phyloP scores from a whole-genome alignment of 2,888 invertebrate species.

The Boloria euphrosyne region DNA sequence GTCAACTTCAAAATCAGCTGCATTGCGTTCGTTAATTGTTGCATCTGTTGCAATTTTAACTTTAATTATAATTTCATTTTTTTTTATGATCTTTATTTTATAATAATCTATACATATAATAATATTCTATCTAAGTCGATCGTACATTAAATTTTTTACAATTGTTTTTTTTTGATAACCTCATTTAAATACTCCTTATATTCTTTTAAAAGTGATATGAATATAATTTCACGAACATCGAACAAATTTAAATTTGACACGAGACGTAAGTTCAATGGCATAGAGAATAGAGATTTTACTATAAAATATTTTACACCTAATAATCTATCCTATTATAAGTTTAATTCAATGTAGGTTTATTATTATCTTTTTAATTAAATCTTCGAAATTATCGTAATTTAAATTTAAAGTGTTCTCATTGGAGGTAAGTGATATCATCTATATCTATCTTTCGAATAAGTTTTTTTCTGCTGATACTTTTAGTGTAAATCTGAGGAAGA shows the following conservation, averaged over 20 bases:
- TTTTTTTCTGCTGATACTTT: too few relatives aligned
- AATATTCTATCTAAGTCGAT: too few relatives aligned
- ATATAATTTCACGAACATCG: background rate
- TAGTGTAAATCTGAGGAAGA: too few relatives aligned
- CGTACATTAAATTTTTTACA: too few relatives aligned
- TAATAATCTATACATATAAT: background rate
- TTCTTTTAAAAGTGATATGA: background rate
- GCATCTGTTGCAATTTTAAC: too few relatives aligned
- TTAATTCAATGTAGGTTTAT: slow-evolving; percentile 58
- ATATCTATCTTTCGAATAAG: too few relatives aligned
- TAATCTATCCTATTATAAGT: slow-evolving; percentile 45
- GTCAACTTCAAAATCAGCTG: slow-evolving; percentile 30
- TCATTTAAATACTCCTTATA: too few relatives aligned
- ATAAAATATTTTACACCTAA: slow-evolving; percentile 46
- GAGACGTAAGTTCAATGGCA: slow-evolving; percentile 47
- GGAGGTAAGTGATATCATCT: background rate
- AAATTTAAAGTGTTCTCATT: slow-evolving; percentile 21
- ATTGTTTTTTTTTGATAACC: too few relatives aligned
- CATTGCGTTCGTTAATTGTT: slow-evolving; percentile 38
- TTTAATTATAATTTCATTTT: too few relatives aligned
- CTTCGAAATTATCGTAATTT: slow-evolving; percentile 61
- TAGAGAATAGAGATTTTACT: slow-evolving; percentile 49
- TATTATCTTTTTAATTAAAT: slow-evolving; percentile 41
- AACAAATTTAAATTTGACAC: slow-evolving; percentile 15
- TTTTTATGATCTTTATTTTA: background rate